phyloP scores from a whole-genome alignment of 1,140 invertebrate genomes.

The Pseudomyrmex pallidus region DNA sequence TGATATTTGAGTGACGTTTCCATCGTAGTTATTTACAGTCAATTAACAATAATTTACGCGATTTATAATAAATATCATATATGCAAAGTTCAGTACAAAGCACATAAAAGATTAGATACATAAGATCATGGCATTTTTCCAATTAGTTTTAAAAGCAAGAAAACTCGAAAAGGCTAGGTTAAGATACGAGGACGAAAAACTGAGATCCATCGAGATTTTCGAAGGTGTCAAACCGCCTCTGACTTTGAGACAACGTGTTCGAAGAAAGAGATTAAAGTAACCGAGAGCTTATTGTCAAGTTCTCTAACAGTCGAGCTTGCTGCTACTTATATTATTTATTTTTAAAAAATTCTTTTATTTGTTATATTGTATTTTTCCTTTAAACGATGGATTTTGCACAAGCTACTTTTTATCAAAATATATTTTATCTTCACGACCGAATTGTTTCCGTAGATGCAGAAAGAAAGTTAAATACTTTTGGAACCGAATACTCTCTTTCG shows the following conservation, averaged over 20 bases:
- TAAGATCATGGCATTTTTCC: conserved; percentile 80
- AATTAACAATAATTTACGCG: not conserved
- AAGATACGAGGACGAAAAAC: conserved; percentile 85
- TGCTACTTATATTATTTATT: no score
- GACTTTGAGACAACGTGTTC: conserved; percentile 82
- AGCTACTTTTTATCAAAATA: not conserved
- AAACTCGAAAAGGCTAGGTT: conserved; percentile 82
- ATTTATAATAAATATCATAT: not conserved
- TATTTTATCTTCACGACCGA: not conserved
- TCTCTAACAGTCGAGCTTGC: conserved; percentile 2
- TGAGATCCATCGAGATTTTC: conserved; percentile 83
- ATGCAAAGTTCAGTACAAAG: conserved; percentile 11
- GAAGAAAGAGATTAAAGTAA: conserved; percentile 78
- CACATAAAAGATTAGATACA: conserved; percentile 7
- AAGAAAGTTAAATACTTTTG: conserved; percentile 79
- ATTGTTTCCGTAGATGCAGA: conserved; percentile 74
- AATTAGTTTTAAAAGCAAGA: conserved; percentile 83
- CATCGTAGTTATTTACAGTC: not conserved
- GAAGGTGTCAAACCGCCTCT: conserved; percentile 79
- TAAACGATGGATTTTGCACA: not conserved
- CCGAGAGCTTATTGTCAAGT: conserved; percentile 38
- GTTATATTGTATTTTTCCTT: not conserved
- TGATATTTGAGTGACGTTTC: conserved; percentile 42
- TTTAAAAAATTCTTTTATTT: not conserved
- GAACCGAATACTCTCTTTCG: conserved; percentile 72